Evolutionary conservation across 2,888 invertebrate species (phyloP).

Genomic region (Caradrina clavipalpis): DNA sequence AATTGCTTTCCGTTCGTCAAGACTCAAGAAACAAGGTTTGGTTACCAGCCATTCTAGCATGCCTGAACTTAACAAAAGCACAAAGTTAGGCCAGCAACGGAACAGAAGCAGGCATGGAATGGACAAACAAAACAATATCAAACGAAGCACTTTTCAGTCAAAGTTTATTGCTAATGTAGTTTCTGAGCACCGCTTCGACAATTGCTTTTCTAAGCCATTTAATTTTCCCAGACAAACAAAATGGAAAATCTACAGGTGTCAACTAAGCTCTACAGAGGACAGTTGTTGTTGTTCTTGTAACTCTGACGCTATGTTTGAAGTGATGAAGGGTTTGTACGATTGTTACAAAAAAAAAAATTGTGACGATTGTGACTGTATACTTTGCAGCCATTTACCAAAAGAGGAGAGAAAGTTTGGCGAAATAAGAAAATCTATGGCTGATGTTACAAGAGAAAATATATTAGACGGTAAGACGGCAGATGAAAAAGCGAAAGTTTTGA

Average conservation of each 20-base stretch:
- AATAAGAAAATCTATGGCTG: slow-evolving; percentile 39
- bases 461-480: slow-evolving; percentile 37
- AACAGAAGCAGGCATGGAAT: slow-evolving; percentile 8
- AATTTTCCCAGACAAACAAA: slow-evolving; percentile 34
- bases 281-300: slow-evolving; percentile 69
- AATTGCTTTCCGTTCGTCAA: slow-evolving; percentile 28
- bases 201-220: slow-evolving; percentile 8
- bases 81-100: background rate
- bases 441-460: slow-evolving; percentile 18
- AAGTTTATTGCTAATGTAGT: slow-evolving; percentile 45
- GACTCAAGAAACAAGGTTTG: background rate
- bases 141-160: slow-evolving; percentile 26
- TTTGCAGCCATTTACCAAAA: slow-evolving; percentile 74
- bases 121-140: slow-evolving; percentile 7
- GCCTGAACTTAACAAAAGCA: slow-evolving; percentile 35
- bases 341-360: slow-evolving; percentile 84
- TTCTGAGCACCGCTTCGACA: slow-evolving; percentile 45
- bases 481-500: slow-evolving; percentile 41
- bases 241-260: slow-evolving; percentile 52
- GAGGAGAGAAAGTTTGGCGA: slow-evolving; percentile 32
- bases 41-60: slow-evolving; percentile 34
- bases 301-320: slow-evolving; percentile 84
- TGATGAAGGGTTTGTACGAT: slow-evolving; percentile 83
- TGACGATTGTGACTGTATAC: slow-evolving; percentile 79
- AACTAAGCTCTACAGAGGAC: slow-evolving; percentile 30